A percentile compares a stretch with the other conserved stretches of the same genome.
Evolutionary conservation across 2,797 vertebrate genomes (phyloP).

Genomic region (Sardinella longiceps): DNA sequence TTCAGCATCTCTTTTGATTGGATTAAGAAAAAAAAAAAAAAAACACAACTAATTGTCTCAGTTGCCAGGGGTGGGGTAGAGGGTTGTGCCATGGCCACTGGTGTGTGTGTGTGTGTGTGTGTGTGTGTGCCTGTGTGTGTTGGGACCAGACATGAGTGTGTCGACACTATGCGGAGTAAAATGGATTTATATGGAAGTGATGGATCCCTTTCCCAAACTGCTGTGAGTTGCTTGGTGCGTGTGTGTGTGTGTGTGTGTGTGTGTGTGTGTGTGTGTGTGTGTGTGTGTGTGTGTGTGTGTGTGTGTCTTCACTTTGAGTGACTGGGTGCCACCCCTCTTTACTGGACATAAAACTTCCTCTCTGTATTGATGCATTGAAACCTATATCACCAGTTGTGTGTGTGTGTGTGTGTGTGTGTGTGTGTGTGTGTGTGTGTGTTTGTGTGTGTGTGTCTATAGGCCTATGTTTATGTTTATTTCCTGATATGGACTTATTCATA

Average conservation of each 20-base stretch:
- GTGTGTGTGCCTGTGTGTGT: not conserved
- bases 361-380: too few relatives aligned
- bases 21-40: conserved; percentile 39
- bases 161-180: conserved; percentile 34
- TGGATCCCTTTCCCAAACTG: conserved; percentile 19
- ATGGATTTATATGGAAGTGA: conserved; percentile 36
- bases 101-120: not conserved
- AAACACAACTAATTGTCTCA: conserved; percentile 42
- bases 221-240: not conserved
- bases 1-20: conserved; percentile 45
- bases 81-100: not conserved
- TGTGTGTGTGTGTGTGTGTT: not conserved
- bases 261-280: not conserved
- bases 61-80: conserved; percentile 26
- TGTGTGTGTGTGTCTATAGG: conserved; percentile 20
- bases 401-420: not conserved
- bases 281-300: not conserved
- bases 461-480: too few relatives aligned
- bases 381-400: too few relatives aligned
- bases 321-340: too few relatives aligned
- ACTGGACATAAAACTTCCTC: too few relatives aligned
- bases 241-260: not conserved
- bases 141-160: conserved; percentile 29
- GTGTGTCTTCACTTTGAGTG: too few relatives aligned
- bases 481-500: too few relatives aligned